Conservation (phyloP, 2,888 invertebrate genomes). For the Dynastes maya region DNA sequence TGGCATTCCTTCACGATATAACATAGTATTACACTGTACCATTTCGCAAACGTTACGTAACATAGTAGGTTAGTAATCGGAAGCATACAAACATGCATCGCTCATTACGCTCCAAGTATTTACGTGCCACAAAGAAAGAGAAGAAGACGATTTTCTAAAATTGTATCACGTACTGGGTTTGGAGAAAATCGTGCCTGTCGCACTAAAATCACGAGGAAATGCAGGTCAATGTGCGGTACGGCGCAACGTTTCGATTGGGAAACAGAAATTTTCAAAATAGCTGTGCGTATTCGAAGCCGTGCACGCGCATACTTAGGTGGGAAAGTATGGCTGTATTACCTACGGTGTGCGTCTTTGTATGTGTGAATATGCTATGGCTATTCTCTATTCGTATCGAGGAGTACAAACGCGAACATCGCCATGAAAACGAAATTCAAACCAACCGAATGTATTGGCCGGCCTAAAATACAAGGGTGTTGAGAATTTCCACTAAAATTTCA, state of each 20-base stretch:
- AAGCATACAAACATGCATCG: not conserved
- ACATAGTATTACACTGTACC: not conserved
- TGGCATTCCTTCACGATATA: conserved; percentile 16
- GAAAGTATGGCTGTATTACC: conserved; percentile 39
- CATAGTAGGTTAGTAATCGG: conserved; percentile 8
- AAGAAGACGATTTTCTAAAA: conserved; percentile 48
- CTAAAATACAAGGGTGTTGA: too few species aligned
- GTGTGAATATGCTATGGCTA: conserved; percentile 14
- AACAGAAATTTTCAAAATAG: conserved; percentile 49
- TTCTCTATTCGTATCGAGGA: not conserved
- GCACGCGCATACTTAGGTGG: conserved; percentile 49
- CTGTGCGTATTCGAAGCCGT: conserved; percentile 48
- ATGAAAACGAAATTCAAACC: too few species aligned
- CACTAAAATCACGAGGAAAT: conserved; percentile 41
- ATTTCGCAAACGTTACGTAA: conserved; percentile 17
- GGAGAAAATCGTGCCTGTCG: conserved; percentile 41
- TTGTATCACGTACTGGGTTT: conserved; percentile 46
- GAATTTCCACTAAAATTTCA: too few species aligned
- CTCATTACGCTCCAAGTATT: conserved; percentile 20
- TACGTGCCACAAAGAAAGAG: not conserved
- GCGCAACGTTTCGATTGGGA: conserved; percentile 41
- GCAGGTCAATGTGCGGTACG: conserved; percentile 44
- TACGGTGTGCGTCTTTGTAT: conserved; percentile 10
- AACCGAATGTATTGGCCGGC: too few species aligned
- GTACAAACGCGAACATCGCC: too few species aligned